phyloP scores from a whole-genome alignment of 2,888 invertebrate genomes.

The Cephus sareptanus region DNA sequence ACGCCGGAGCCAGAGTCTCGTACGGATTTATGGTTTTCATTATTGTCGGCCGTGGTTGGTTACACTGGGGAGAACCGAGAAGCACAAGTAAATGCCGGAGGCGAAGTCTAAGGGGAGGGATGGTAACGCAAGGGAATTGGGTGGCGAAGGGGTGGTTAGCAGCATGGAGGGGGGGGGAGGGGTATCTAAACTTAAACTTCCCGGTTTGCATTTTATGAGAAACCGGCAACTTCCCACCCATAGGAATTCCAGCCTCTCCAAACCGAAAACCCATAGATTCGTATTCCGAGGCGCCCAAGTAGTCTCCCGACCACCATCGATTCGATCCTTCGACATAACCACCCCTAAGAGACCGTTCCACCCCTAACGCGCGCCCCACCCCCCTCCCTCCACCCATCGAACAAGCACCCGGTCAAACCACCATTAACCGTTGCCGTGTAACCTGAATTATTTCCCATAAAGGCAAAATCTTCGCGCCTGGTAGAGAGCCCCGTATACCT shows the following conservation, averaged over 20 bases:
- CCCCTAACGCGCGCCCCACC: neutral
- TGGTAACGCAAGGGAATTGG: constrained; percentile 20
- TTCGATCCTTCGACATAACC: neutral
- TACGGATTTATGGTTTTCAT: constrained; percentile 77
- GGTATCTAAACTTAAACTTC: constrained; percentile 58
- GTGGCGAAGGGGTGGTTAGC: constrained; percentile 17
- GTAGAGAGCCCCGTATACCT: no score
- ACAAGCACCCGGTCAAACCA: constrained; percentile 36
- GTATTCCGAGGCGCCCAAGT: constrained; percentile 19
- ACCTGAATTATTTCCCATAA: constrained; percentile 38
- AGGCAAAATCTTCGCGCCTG: no score
- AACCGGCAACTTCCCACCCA: constrained; percentile 44
- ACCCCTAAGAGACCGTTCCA: no score
- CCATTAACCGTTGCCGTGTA: constrained; percentile 42
- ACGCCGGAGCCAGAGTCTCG: constrained; percentile 68
- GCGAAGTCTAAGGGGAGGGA: constrained; percentile 28
- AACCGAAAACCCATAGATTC: constrained; percentile 50
- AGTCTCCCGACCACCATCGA: constrained; percentile 18
- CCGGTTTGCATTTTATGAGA: constrained; percentile 65
- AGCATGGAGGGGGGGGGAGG: constrained; percentile 18
- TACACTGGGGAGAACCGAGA: constrained; percentile 54
- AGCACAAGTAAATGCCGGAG: constrained; percentile 22
- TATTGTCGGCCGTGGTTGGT: constrained; percentile 74
- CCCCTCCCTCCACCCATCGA: neutral
- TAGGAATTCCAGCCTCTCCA: constrained; percentile 46